Percentiles rank a stretch among this genome's conserved stretches.
phyloP scores from a whole-genome alignment of 2,888 invertebrate species.

The Cryptophagus acutangulus region DNA sequence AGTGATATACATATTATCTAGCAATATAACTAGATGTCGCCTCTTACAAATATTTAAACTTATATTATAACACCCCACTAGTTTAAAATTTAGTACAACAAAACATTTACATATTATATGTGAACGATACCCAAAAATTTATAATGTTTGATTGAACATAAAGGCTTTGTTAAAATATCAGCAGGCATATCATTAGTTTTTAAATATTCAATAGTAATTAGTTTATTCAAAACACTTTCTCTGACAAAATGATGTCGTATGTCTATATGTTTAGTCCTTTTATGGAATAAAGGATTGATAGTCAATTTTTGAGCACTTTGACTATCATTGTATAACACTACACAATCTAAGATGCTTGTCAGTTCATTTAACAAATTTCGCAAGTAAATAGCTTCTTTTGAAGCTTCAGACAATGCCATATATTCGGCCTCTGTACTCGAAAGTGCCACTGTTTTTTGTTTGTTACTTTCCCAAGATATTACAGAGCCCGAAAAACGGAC shows the following conservation, averaged over 20 bases:
- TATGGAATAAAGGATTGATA: conserved; percentile 8
- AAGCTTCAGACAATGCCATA: conserved; percentile 4
- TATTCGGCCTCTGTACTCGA: conserved; percentile 8
- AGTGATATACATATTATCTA: too few species aligned
- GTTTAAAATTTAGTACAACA: neutral
- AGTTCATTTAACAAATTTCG: conserved; percentile 7
- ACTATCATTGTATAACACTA: conserved; percentile 5
- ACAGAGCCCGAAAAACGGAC: neutral
- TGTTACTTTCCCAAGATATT: conserved; percentile 4
- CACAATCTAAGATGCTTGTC: neutral
- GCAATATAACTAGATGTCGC: too few species aligned
- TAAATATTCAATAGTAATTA: conserved; percentile 3
- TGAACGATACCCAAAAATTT: too few species aligned
- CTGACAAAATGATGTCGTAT: conserved; percentile 8
- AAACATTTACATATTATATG: neutral
- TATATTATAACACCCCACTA: neutral
- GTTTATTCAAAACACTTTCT: conserved; percentile 3
- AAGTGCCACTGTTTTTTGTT: conserved; percentile 1
- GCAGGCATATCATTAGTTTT: conserved; percentile 6
- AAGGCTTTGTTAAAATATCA: conserved; percentile 7
- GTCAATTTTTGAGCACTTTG: conserved; percentile 5
- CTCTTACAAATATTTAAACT: too few species aligned
- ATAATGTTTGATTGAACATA: conserved; percentile 2
- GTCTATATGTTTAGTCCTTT: conserved; percentile 8
- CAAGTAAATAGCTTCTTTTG: conserved; percentile 7